Conservation (phyloP, 2,113 vertebrate species). For the Lagenorhynchus albirostris region DNA sequence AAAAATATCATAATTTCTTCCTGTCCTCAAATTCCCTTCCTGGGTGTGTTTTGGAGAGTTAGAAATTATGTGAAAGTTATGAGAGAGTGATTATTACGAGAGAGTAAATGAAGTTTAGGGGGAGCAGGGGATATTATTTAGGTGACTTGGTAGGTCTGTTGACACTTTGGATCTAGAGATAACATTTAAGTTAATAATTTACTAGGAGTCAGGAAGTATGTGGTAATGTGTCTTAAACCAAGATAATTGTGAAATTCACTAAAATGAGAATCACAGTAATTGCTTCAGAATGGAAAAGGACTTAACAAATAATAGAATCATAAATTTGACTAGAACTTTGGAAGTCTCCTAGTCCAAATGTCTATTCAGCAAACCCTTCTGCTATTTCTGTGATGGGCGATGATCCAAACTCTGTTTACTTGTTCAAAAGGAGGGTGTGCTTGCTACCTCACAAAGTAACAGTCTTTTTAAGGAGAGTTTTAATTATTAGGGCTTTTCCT, state of each 20-base stretch:
- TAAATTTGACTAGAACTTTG: neutral
- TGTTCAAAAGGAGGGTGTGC: neutral
- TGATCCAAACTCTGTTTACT: neutral
- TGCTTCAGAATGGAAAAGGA: neutral
- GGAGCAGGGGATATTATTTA: neutral
- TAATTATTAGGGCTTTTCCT: neutral
- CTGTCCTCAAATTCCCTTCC: neutral
- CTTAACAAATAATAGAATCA: neutral
- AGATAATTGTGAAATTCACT: neutral
- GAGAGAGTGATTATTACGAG: neutral
- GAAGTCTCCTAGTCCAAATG: neutral
- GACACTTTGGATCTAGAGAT: neutral
- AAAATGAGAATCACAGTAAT: neutral
- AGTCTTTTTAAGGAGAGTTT: neutral
- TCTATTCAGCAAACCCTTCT: neutral
- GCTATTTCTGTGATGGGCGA: accelerated
- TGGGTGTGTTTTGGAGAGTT: neutral
- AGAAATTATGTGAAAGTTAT: neutral
- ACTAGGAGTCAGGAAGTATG: neutral
- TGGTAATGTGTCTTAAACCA: neutral
- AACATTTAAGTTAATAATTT: neutral
- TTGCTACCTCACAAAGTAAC: neutral
- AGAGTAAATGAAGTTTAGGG: neutral
- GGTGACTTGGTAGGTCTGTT: neutral
- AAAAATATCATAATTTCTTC: neutral